Evolutionary conservation across 1,140 invertebrate species (phyloP), one percentile per base, ranked within the genome.

Genomic region (Drosophila sulfurigaster): DNA sequence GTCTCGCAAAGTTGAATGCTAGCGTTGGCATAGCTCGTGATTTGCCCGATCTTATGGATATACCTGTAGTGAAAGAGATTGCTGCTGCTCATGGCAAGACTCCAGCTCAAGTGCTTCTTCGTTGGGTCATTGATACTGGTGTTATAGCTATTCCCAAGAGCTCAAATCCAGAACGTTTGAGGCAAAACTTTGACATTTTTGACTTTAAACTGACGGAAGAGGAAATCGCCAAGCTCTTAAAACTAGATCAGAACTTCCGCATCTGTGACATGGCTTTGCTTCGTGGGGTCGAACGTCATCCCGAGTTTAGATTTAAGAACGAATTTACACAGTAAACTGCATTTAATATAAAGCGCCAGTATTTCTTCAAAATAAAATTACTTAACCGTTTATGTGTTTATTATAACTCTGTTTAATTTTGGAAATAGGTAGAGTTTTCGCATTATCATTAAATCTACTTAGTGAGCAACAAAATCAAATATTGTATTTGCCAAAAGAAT

Each of bases 121-220:
- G 96, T 46, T 96, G 96, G 92, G 94, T 96, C 49, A 88, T 97
- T 0, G 95, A 97, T 91, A 93, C 95, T 57, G 95, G 95, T 7
- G 93, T 98, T 6, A 93, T 95, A 45, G 96, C 96, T 15, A 97
- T 98, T 88, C 97, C 97, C 46, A 98, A 98, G 93, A 97, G 96
- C 90, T 95, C 95, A 0, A 97, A 95, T 85, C 93, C 95, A 0
- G 92, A 94, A 7, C 94, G 97, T 81, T 93, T 98, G 1, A 94
- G 94, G 82, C 93, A 94, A 85, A 95, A 95, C 81, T 90, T 95
- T 10, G 91, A 95, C 70, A 93, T 96, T 60, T 95, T 95, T 75
- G 94, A 95, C 87, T 96, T 96, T 81, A 91, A 94, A 70, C 85
- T 96, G 56, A 93, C 91, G 35, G 72, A 92, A 1, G 90, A 93